Percentiles rank a stretch among this genome's conserved stretches.
Conservation (phyloP, 1,140 invertebrate species). For the Drosophila ogumai region DNA sequence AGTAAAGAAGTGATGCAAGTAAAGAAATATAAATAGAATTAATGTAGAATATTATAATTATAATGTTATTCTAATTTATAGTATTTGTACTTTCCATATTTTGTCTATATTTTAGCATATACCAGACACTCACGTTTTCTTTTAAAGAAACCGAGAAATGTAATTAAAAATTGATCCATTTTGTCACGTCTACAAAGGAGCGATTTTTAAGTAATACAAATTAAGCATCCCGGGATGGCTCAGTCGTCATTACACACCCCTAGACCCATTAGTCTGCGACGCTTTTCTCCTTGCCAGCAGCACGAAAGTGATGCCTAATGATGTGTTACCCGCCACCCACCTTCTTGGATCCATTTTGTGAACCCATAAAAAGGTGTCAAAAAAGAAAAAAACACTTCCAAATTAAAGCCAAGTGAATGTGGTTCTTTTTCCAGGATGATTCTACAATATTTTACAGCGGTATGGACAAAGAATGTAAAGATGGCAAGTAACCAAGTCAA, state of each 20-base stretch:
- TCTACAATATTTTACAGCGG: constrained; percentile 17
- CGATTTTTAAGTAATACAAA: background rate
- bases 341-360: constrained; percentile 13
- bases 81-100: background rate
- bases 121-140: background rate
- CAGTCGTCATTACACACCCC: constrained; percentile 7
- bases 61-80: too few relatives aligned
- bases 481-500: constrained; percentile 36
- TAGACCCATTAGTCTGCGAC: constrained; percentile 3
- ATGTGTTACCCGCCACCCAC: constrained; percentile 12
- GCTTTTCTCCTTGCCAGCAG: background rate
- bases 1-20: background rate
- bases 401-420: constrained; percentile 19
- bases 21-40: too few relatives aligned
- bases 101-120: background rate
- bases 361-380: constrained; percentile 22
- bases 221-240: background rate
- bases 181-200: constrained; percentile 6
- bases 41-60: too few relatives aligned
- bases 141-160: background rate
- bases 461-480: background rate
- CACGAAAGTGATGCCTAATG: constrained; percentile 15
- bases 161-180: constrained; percentile 10
- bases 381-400: background rate
- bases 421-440: constrained; percentile 6